Base-by-base conservation (phyloP, 2,113 vertebrate genomes). In the Anhinga anhinga region DNA sequence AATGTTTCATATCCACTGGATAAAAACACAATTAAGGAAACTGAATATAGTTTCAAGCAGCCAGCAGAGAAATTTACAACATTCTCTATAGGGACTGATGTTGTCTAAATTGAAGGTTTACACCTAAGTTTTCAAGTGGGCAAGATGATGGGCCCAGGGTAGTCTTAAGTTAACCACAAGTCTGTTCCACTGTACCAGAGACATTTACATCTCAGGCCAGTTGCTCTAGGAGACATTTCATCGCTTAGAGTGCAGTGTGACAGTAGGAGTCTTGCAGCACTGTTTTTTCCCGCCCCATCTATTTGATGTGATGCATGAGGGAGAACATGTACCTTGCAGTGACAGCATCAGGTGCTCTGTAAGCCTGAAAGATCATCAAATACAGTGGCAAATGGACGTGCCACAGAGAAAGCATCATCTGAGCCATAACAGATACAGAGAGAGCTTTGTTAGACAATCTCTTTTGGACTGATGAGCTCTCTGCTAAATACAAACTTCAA, bases 271-370 rank as follows among this genome's bases (percentile, higher is more conserved):
- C 49, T 62, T 49, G 18, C 61, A 80, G n/a, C 15, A 38, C 7
- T 0, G 0, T 16, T 55, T 81, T 81, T 71, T 34, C 17, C 6
- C n/a, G 23, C 27, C 20, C 22, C 3, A 3, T 2, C 16, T 45
- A 26, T 23, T 29, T 59, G n/a, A 63, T n/a, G 18, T 11, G 53
- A 55, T 27, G 16, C 10, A 17, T 20, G 18, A 77, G 10, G 21
- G 45, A 70, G 12, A 74, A 45, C 10, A 42, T 3, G 2, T 15
- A 27, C 21, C 22, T 34, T n/a, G 32, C 15, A 36, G 42, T 20
- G 38, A 70, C 13, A 83, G 25, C 0, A 0, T 7, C 25, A 25
- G 18, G 29, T 73, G 25, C 8, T 70, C 9, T 3, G 1, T 58
- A 36, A 77, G 13, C 23, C 44, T 52, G 42, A 62, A 94, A 94